A percentile compares a stretch with the other conserved stretches of the same genome.
These are phyloP conservation scores for Epirrhoe alternata DNA, from an alignment of 2,888 invertebrate species.

Conservation along the genomic window DNA sequence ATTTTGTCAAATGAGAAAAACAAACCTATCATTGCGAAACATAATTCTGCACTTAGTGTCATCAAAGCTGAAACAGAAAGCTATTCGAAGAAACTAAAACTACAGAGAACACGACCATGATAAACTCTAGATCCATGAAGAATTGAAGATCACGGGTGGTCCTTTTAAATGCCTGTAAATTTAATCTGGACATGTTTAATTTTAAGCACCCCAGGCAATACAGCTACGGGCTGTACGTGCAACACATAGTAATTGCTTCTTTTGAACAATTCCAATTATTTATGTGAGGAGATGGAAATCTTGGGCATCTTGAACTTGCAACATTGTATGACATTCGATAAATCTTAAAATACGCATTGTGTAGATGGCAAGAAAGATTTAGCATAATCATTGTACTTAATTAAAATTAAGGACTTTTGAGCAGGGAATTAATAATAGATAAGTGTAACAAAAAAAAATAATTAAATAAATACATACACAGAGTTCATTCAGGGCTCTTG, in stretches of 20 bases:
- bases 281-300: conserved; percentile 10
- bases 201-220: conserved; percentile 17
- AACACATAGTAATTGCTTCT: conserved; percentile 23
- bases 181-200: conserved; percentile 3
- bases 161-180: conserved; percentile 14
- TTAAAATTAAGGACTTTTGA: too few species aligned
- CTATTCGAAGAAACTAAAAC: neutral
- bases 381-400: too few species aligned
- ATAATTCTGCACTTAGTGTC: neutral
- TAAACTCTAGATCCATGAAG: conserved; percentile 15
- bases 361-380: too few species aligned
- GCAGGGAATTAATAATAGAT: too few species aligned
- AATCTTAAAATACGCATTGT: neutral
- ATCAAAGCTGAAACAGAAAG: neutral
- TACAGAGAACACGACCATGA: neutral
- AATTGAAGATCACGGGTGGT: conserved; percentile 29
- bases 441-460: too few species aligned
- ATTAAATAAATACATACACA: too few species aligned
- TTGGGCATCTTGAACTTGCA: neutral
- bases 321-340: conserved; percentile 5
- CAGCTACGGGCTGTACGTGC: conserved; percentile 11
- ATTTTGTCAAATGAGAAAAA: neutral
- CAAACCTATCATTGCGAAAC: neutral
- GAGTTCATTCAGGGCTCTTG: too few species aligned
- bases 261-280: conserved; percentile 12